These are phyloP conservation scores for Cydia fagiglandana DNA, from an alignment of 1,140 invertebrate species.

Conservation along the genomic window DNA sequence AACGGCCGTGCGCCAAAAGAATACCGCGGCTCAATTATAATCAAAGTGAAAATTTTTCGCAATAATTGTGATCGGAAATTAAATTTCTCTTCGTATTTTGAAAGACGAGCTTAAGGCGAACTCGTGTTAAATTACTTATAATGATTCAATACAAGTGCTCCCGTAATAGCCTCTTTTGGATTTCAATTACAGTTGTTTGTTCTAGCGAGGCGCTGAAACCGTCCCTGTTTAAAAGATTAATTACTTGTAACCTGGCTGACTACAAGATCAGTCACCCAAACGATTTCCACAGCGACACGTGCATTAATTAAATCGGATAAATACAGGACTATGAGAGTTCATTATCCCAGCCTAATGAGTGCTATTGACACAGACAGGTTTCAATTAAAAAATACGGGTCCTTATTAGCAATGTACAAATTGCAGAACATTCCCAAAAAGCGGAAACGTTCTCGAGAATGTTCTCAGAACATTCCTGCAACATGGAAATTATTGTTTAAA, in stretches of 20 bases:
- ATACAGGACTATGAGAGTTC: conserved; percentile 5
- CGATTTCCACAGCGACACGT: conserved; percentile 6
- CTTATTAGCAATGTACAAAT: too few species aligned
- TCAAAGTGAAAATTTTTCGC: background rate
- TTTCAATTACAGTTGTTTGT: conserved; percentile 31
- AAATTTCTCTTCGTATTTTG: background rate
- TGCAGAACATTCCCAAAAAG: too few species aligned
- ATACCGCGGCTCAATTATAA: background rate
- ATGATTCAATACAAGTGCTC: conserved; percentile 19
- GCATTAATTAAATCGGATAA: conserved; percentile 20
- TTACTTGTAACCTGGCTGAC: conserved; percentile 19
- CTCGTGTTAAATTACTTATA: conserved; percentile 5
- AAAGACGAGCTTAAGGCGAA: background rate
- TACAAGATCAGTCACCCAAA: conserved; percentile 13
- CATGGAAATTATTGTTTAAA: too few species aligned
- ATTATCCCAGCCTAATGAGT: conserved; percentile 15
- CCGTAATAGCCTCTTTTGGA: conserved; percentile 27
- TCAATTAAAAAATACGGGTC: conserved; percentile 1
- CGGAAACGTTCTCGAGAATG: too few species aligned
- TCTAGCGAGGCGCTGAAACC: conserved; percentile 3
- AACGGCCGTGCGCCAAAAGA: background rate
- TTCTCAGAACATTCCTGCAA: too few species aligned
- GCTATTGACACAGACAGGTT: conserved; percentile 6
- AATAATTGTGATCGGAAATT: background rate
- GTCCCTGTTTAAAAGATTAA: conserved; percentile 24